phyloP scores from a whole-genome alignment of 2,113 vertebrate genomes.

The Corythaixoides concolor region DNA sequence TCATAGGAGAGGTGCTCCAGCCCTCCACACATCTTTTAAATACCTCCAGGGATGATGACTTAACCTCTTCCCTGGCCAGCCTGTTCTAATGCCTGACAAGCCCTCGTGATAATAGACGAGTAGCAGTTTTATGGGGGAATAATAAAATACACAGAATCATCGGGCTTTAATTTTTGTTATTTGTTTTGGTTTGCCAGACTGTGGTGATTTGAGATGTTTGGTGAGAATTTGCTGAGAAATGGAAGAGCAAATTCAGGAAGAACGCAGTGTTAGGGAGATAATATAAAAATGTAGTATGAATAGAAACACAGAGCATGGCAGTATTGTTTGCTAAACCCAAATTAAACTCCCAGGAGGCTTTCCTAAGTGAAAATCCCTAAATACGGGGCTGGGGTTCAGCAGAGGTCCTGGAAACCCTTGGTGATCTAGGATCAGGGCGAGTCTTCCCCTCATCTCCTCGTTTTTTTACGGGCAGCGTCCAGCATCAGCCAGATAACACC shows the following conservation, averaged over 20 bases:
- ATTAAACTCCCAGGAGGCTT: neutral
- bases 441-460: neutral
- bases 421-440: neutral
- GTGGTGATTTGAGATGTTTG: neutral
- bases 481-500: neutral
- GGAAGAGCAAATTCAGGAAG: neutral
- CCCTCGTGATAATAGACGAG: fast-evolving
- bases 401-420: neutral
- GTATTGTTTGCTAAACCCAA: neutral
- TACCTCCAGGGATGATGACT: no score
- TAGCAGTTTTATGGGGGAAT: neutral
- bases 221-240: neutral
- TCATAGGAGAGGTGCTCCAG: no score
- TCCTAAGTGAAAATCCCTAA: neutral
- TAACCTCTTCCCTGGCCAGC: no score
- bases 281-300: neutral
- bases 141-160: neutral
- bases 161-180: fast-evolving
- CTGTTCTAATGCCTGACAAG: neutral
- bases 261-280: neutral
- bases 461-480: neutral
- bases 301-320: neutral
- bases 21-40: no score
- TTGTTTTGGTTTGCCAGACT: neutral
- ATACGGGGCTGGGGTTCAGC: neutral